These are phyloP conservation scores for Euphydryas editha DNA, from an alignment of 2,888 invertebrate species.

Conservation along the genomic window DNA sequence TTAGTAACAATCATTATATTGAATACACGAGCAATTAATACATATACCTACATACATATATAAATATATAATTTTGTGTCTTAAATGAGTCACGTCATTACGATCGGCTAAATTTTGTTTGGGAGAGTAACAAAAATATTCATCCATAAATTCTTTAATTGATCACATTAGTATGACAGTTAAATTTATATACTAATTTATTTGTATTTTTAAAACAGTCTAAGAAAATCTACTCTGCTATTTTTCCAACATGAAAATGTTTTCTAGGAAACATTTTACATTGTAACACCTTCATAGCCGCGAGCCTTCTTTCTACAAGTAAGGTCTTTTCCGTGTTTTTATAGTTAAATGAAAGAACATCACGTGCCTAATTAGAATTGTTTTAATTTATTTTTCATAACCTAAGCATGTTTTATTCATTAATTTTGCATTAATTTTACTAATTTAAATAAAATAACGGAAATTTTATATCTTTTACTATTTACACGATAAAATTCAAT, in stretches of 20 bases:
- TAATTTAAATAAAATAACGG: not conserved
- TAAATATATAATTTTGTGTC: no score
- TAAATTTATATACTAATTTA: no score
- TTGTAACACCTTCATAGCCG: not conserved
- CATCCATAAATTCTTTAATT: no score
- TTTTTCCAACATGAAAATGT: not conserved
- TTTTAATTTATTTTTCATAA: not conserved
- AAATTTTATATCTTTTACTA: not conserved
- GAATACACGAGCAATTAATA: no score
- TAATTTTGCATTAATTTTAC: not conserved
- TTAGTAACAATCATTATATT: no score
- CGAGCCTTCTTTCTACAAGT: not conserved
- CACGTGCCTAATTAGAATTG: slow-evolving; percentile 3
- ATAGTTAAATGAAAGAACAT: slow-evolving; percentile 7
- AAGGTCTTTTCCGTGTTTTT: slow-evolving; percentile 7
- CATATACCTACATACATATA: no score
- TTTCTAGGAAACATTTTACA: not conserved
- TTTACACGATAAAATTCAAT: not conserved
- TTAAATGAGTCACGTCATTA: no score
- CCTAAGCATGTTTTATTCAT: not conserved
- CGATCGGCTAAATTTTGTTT: no score
- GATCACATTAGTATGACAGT: no score
- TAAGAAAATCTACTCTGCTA: not conserved
- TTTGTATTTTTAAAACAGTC: slow-evolving; percentile 1
- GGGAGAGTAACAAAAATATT: no score